Evolutionary conservation across 2,888 invertebrate genomes (phyloP).

Genomic region (Erebia aethiops): DNA sequence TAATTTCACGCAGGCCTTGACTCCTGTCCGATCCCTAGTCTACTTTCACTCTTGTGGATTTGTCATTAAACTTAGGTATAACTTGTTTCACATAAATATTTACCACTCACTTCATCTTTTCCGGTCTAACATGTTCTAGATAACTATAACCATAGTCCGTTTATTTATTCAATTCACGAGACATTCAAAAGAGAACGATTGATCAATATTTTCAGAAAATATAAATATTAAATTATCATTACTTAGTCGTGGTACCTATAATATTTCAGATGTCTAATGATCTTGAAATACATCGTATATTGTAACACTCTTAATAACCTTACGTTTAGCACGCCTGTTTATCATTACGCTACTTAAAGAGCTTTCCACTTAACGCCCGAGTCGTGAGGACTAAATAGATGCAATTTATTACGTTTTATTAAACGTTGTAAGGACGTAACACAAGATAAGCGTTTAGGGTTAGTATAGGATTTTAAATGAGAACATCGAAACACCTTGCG

Average conservation of each 20-base stretch:
- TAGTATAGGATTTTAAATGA: no score
- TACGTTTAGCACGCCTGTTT: conserved; percentile 40
- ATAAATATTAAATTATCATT: neutral
- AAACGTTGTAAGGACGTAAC: conserved; percentile 41
- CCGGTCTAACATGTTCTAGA: no score
- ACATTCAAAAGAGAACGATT: neutral
- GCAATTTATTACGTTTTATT: conserved; percentile 67
- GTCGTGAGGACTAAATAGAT: conserved; percentile 69
- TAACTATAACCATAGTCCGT: no score
- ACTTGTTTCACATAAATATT: no score
- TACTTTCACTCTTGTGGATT: no score
- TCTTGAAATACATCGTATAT: conserved; percentile 22
- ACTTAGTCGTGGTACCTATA: neutral
- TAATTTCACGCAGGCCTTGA: no score
- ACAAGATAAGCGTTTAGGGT: neutral
- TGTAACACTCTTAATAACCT: conserved; percentile 40
- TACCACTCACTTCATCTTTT: no score
- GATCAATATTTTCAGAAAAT: neutral
- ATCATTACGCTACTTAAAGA: conserved; percentile 44
- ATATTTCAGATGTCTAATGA: conserved; percentile 26
- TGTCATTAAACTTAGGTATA: no score
- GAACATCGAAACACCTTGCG: no score
- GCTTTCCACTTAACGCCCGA: conserved; percentile 46
- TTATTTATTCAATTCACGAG: no score
- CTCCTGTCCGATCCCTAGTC: no score